Evolutionary conservation across 2,888 invertebrate species (phyloP).

Genomic region (Rhopalosiphum nymphaeae): DNA sequence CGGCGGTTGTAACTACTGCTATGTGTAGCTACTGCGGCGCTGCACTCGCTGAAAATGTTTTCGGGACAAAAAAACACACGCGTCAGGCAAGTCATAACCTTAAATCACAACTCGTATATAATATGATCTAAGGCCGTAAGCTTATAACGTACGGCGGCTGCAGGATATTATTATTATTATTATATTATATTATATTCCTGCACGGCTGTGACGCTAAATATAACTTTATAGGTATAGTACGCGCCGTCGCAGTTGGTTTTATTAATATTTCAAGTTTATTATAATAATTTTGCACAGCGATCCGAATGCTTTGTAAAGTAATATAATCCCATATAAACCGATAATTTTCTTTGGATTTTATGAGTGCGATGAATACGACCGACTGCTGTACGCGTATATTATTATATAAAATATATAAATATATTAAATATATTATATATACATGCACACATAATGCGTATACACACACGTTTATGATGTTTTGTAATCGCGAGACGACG

Average conservation of each 20-base stretch:
- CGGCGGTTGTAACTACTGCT: not conserved
- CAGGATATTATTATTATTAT: not conserved
- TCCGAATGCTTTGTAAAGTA: not conserved
- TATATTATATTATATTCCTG: not conserved
- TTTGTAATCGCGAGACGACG: conserved; percentile 26
- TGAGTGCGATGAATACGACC: not conserved
- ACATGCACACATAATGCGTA: not conserved
- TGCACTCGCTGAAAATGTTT: not conserved
- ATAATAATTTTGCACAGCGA: not conserved
- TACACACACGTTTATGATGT: conserved; percentile 1
- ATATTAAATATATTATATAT: not conserved
- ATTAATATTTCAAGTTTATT: not conserved
- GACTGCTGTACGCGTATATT: not conserved
- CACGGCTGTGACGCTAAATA: not conserved
- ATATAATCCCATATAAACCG: conserved; percentile 10
- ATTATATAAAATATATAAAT: not conserved
- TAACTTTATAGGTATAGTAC: not conserved
- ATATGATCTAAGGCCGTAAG: not conserved
- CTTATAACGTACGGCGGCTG: not conserved
- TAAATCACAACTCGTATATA: not conserved
- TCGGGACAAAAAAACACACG: not conserved
- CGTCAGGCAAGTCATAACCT: not conserved
- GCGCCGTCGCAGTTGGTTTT: not conserved
- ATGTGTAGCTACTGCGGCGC: too few species aligned
- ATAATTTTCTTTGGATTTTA: conserved; percentile 12